Evolutionary conservation across 2,113 vertebrate species (phyloP), one percentile per base, ranked within the genome.

Genomic region (Mormoops blainvillei): DNA sequence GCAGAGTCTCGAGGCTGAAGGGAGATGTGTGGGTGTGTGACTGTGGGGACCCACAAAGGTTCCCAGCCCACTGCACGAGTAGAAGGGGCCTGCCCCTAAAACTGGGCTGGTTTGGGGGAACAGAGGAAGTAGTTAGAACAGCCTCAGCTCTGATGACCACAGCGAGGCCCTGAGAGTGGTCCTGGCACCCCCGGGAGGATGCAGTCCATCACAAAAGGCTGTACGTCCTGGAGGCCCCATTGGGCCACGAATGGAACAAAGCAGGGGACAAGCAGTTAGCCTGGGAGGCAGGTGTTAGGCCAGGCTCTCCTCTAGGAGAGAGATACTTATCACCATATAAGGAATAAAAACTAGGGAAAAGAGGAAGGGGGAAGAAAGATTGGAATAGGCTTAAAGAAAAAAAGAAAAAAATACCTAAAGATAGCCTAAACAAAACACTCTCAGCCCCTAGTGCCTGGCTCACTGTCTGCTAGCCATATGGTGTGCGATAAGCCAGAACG

Each of bases 371-470:
- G 28, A 16, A 58, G 26, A 85, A 76, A 71, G 43, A 90, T 80
- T 87, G 96, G 92, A 96, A 74, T 74, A 76, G 68, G 52, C 80
- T 95, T 93, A 93, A 96, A 93, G 94, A 58, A 26, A 45, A 77
- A 87, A 88, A 87, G 52, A 26, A 45, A 77, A 87, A 88, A 87
- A 70, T 2, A 43, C 85, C 77, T 96, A 83, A 90, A 97, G 97
- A 96, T 78, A 97, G 96, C 95, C 96, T 97, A 98, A 96, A 97
- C 97, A 97, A 95, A 90, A 91, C 87, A 77, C 36, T 12, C 22
- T 76, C 52, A 2, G 87, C 80, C 80, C 78, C 87, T 58, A 2
- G 2, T 0, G 80, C 36, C 76, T 38, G 94, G 86, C 92, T 63
- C 85, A 1, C 94, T 77, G 95, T 95, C 96, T 97, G 96, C 71